phyloP scores from a whole-genome alignment of 2,113 vertebrate genomes.

The Leptocoma aspasia region DNA sequence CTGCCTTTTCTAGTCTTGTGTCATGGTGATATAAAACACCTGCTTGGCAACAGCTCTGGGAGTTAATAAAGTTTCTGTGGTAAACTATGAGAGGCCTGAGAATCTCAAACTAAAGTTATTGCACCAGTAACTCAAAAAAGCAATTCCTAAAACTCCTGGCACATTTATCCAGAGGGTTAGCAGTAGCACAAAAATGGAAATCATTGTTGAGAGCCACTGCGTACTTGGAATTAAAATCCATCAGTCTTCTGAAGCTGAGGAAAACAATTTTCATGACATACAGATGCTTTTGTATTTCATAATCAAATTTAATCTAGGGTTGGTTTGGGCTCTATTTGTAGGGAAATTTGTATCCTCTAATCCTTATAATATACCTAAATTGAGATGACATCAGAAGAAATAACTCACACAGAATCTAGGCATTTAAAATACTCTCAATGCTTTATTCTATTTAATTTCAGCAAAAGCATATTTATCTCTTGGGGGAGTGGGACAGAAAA shows the following conservation, averaged over 20 bases:
- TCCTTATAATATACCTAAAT: not conserved
- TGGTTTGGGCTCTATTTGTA: conserved; percentile 11
- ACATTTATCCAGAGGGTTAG: conserved; percentile 74
- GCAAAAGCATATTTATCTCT: not conserved
- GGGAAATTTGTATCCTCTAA: conserved; percentile 3
- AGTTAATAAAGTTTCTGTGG: conserved; percentile 75
- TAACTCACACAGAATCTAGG: not conserved
- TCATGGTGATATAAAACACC: conserved; percentile 69
- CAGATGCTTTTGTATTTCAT: conserved; percentile 51
- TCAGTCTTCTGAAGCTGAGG: conserved; percentile 68
- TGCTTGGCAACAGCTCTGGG: conserved; percentile 65
- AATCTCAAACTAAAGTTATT: conserved; percentile 79
- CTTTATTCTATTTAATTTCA: conserved; percentile 3
- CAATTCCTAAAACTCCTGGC: conserved; percentile 77
- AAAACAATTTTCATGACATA: conserved; percentile 40
- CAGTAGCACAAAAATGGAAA: conserved; percentile 72
- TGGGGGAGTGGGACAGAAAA: not conserved
- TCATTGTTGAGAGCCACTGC: conserved; percentile 68
- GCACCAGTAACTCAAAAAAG: conserved; percentile 78
- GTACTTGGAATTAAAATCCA: conserved; percentile 76
- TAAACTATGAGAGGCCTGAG: conserved; percentile 76
- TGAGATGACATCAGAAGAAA: conserved; percentile 1
- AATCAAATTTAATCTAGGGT: conserved; percentile 38
- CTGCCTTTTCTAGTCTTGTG: conserved; percentile 51
- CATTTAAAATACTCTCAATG: not conserved